Conservation (phyloP, 2,113 vertebrate genomes). For the Gila orcuttii region DNA sequence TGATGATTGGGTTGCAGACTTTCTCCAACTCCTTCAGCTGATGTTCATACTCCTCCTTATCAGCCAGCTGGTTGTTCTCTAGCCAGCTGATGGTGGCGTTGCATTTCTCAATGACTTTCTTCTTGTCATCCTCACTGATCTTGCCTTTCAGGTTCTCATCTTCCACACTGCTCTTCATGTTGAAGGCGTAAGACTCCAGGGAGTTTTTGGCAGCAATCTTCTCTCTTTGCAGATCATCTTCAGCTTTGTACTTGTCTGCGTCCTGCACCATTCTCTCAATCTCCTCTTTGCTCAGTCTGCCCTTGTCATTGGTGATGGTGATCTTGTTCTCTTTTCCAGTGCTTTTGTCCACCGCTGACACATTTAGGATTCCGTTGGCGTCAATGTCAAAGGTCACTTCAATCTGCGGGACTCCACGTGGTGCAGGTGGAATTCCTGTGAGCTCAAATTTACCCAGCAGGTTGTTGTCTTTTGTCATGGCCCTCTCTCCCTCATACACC, state of each 20-base stretch:
- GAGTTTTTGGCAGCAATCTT: conserved; percentile 29
- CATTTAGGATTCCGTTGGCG: conserved; percentile 42
- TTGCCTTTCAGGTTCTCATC: conserved; percentile 36
- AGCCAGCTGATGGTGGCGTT: not conserved
- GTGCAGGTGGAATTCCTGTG: conserved; percentile 48
- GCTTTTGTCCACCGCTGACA: conserved; percentile 42
- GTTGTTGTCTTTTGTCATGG: conserved; percentile 54
- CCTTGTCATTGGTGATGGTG: conserved; percentile 52
- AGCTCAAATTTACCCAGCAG: conserved; percentile 52
- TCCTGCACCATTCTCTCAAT: conserved; percentile 39
- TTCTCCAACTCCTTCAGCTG: conserved; percentile 31
- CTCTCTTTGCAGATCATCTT: conserved; percentile 25
- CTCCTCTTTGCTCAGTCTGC: conserved; percentile 40
- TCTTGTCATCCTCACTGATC: conserved; percentile 35
- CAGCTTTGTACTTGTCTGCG: conserved; percentile 20
- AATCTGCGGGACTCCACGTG: conserved; percentile 47
- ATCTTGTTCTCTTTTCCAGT: conserved; percentile 44
- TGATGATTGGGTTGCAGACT: conserved; percentile 29
- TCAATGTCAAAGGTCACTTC: conserved; percentile 44
- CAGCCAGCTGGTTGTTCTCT: conserved; percentile 35
- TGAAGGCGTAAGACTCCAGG: conserved; percentile 31
- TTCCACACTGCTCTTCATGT: conserved; percentile 37
- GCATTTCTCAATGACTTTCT: conserved; percentile 20
- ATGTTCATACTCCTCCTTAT: conserved; percentile 36
- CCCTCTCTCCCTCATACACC: conserved; percentile 46